phyloP scores from a whole-genome alignment of 2,113 vertebrate genomes.

The Thomomys bottae region DNA sequence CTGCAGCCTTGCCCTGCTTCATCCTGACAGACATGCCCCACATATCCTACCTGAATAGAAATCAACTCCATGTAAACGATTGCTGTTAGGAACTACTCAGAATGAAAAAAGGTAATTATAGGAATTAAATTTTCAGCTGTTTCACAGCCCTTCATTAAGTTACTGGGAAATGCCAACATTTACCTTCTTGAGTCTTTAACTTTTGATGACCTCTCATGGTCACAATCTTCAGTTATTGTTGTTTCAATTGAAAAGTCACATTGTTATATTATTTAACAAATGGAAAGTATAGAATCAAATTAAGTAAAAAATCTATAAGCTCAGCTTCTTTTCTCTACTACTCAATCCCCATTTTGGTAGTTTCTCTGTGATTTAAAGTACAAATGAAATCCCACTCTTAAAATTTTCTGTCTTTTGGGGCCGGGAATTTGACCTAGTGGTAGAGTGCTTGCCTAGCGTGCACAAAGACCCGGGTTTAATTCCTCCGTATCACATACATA shows the following conservation, averaged over 20 bases:
- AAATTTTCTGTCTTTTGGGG: neutral
- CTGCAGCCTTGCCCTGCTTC: neutral
- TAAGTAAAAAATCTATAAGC: neutral
- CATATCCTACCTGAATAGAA: neutral
- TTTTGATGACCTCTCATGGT: neutral
- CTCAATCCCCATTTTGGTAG: neutral
- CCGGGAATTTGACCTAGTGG: too few species aligned
- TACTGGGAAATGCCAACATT: neutral
- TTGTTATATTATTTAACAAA: neutral
- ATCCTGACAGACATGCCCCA: neutral
- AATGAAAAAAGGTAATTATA: neutral
- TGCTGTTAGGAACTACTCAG: constrained; percentile 22
- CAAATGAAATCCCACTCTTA: neutral
- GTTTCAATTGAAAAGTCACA: constrained; percentile 27
- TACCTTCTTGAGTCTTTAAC: neutral
- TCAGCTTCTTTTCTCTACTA: neutral
- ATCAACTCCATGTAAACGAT: neutral
- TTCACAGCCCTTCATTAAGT: neutral
- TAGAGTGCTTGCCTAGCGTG: too few species aligned
- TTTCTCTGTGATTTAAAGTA: neutral
- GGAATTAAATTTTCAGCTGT: neutral
- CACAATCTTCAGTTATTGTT: neutral
- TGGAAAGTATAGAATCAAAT: constrained; percentile 25
- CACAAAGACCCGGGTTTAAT: too few species aligned
- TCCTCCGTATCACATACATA: too few species aligned